A percentile compares a stretch with the other conserved stretches of the same genome.
These are phyloP conservation scores for Platycheirus albimanus DNA, from an alignment of 2,888 invertebrate genomes.

Conservation along the genomic window DNA sequence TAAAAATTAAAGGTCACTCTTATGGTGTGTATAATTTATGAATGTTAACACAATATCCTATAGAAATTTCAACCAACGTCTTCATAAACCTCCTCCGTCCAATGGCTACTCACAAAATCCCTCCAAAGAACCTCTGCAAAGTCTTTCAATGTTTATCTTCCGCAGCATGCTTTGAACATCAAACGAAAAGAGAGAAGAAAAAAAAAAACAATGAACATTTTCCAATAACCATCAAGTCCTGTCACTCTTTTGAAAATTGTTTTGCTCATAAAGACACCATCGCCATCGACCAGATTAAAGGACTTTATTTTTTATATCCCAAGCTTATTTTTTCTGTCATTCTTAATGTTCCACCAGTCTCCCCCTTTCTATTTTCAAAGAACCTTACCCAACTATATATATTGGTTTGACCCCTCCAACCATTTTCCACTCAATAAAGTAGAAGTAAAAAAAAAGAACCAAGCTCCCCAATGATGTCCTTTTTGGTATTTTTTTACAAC, in stretches of 20 bases:
- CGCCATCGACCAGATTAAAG: slow-evolving; percentile 43
- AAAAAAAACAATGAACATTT: slow-evolving; percentile 13
- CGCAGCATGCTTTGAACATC: not conserved
- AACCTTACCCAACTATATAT: slow-evolving; percentile 33
- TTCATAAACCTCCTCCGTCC: not conserved
- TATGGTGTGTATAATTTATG: not conserved
- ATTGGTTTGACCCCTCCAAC: slow-evolving; percentile 54
- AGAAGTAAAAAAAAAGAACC: slow-evolving; percentile 39
- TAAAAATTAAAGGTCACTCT: not conserved
- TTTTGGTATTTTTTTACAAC: slow-evolving; percentile 37
- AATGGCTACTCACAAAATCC: not conserved
- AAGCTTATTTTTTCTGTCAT: slow-evolving; percentile 20
- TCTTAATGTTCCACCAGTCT: too few species aligned
- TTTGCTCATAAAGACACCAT: slow-evolving; percentile 42
- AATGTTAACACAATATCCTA: not conserved
- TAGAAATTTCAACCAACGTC: not conserved
- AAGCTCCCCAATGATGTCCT: slow-evolving; percentile 39
- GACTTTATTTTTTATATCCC: slow-evolving; percentile 48
- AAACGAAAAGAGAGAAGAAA: not conserved
- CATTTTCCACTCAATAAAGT: slow-evolving; percentile 70
- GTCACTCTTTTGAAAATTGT: slow-evolving; percentile 35
- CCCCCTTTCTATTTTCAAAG: not conserved
- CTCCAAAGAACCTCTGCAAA: not conserved
- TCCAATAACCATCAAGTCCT: slow-evolving; percentile 45
- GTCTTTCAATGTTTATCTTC: slow-evolving; percentile 1